Evolutionary conservation across 2,888 invertebrate species (phyloP), one percentile per base, ranked within the genome.

Genomic region (Steinernema scapterisci): DNA sequence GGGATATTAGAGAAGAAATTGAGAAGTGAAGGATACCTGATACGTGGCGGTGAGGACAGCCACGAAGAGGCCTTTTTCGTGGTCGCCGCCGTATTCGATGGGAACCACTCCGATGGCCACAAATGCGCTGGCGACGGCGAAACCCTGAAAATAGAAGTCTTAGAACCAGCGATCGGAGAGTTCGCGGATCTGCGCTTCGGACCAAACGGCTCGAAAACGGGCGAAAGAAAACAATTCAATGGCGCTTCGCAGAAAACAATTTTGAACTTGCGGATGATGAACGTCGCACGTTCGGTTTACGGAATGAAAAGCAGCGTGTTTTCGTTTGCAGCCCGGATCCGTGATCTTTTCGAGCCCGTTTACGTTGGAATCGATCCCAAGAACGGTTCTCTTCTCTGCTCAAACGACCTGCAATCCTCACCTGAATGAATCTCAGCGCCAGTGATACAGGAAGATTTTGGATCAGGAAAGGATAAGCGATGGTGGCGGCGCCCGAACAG

Each of bases 31-130:
- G n/a, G n/a, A n/a, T 38, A 63, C 63, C 63, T 63, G 31, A 31
- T 63, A 63, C 1, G 63, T 31, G 27, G 31, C 27, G 1, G 63
- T 63, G 31, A 63, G 19, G 6, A 63, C 63, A 31, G 63, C 21
- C 5, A 63, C 63, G 16, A 63, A 63, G n/a, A 63, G 63, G 1
- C 63, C 63, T n/a, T 63, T 63, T 16, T 63, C 63, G 6, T 13
- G 27, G 1, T 16, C 31, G 1, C 63, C 63, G 5, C 63, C 63
- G n/a, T 63, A 63, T 38, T 63, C 63, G 11, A 63, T 63, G 38
- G 63, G 63, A 1, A 63, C 63, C 27, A 63, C 27, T 31, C 63
- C 63, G 2, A 63, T 63, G 27, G 63, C 63, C 1, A 63, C 63
- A 31, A 63, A 63, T 31, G 63, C 63, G 31, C 63, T 31, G 3